Base-by-base conservation (phyloP, 2,797 vertebrate genomes). In the Sphenodon punctatus region DNA sequence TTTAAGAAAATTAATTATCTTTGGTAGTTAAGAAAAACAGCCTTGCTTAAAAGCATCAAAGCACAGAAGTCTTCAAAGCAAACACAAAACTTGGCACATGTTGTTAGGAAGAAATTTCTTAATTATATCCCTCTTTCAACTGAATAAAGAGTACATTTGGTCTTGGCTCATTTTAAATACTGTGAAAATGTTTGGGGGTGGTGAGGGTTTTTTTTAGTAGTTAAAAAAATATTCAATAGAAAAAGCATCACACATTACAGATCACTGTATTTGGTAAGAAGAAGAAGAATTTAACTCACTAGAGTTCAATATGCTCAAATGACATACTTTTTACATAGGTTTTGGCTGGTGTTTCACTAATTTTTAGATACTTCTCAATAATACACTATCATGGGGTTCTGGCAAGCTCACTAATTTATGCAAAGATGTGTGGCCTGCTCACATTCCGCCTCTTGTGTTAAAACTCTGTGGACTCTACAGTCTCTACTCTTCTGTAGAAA, bases 381-480 rank as follows among this genome's bases (percentile, higher is more conserved):
- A 17, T 34, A 46, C 74, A 84, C 67, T 63, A 82, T 84, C 42
- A 2, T 16, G 16, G n/a, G 65, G 49, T 78, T 89, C 80, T 65
- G 80, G 77, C 73, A 86, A 87, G 0, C 0, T 56, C 61, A 82
- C 87, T 58, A 48, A 58, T 83, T 84, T 75, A 86, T 73, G 64
- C 61, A 85, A 70, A 81, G 84, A 70, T 73, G 86, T 87, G 82
- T 74, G 27, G 69, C 48, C 85, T 8, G 1, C 74, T 81, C 70
- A 84, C 84, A 86, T 82, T 75, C 38, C 85, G 58, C 65, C 14
- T 48, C 65, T 79, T 89, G 76, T 55, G 75, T 87, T 65, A 16
- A 77, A 87, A 69, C 72, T 25, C 10, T 46, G 84, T 8, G 3
- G 78, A 84, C 58, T 75, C 20, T 69, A 43, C 58, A 61, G n/a